Conservation (phyloP, 1,140 invertebrate species). For the Lamellibrachia luymesi region DNA sequence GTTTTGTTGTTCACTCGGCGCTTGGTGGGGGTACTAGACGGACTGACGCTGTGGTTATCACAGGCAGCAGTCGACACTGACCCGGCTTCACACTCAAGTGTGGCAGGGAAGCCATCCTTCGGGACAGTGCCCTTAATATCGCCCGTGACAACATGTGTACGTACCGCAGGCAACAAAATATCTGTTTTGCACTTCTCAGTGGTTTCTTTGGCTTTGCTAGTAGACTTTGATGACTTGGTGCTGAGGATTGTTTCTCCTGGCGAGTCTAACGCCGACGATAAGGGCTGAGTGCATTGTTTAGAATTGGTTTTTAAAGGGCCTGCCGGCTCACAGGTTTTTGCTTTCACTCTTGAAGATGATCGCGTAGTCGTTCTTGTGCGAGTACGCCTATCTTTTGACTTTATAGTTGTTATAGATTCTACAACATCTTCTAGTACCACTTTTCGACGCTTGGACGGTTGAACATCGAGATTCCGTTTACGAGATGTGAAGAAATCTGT, state of each 20-base stretch:
- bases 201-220: neutral
- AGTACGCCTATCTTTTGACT: neutral
- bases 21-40: slow-evolving; percentile 9
- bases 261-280: neutral
- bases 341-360: neutral
- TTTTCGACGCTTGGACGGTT: slow-evolving; percentile 7
- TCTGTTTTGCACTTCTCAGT: neutral
- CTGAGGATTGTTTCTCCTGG: neutral
- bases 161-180: neutral
- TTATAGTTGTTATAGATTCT: neutral
- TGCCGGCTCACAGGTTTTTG: neutral
- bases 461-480: slow-evolving; percentile 9
- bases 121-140: neutral
- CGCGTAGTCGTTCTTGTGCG: neutral
- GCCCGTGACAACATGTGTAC: neutral
- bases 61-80: neutral
- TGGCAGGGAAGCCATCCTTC: neutral
- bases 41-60: slow-evolving; percentile 7
- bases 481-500: slow-evolving; percentile 12
- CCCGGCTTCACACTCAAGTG: neutral
- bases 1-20: neutral
- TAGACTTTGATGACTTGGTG: neutral
- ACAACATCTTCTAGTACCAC: neutral
- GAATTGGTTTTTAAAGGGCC: neutral
- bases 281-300: neutral